A percentile compares a stretch with the other conserved stretches of the same genome.
phyloP scores from a whole-genome alignment of 2,888 invertebrate genomes.

The Penaeus monodon region DNA sequence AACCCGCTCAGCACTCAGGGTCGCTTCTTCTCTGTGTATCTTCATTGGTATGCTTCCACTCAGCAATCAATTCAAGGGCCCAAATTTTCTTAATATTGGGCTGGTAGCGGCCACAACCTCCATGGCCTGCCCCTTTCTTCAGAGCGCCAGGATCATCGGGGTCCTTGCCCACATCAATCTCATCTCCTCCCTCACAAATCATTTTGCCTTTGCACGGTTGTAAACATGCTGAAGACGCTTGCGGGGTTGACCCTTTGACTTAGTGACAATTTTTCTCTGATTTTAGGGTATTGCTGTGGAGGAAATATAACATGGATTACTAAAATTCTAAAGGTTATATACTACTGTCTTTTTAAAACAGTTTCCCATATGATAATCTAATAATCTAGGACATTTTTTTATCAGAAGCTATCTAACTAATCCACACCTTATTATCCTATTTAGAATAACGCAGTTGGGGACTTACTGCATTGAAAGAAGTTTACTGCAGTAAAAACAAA shows the following conservation, averaged over 20 bases:
- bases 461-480: constrained; percentile 85
- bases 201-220: constrained; percentile 96
- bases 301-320: background rate
- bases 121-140: constrained; percentile 81
- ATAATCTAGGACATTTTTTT: background rate
- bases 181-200: constrained; percentile 98
- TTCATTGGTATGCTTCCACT: constrained; percentile 99
- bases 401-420: background rate
- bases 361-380: too few species aligned
- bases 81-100: constrained; percentile 91
- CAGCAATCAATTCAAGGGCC: constrained; percentile 92
- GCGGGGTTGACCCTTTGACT: constrained; percentile 95
- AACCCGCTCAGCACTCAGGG: constrained; percentile 93
- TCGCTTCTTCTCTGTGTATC: constrained; percentile 95
- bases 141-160: constrained; percentile 45
- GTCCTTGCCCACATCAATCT: constrained; percentile 82
- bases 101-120: constrained; percentile 98
- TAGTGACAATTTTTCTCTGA: constrained; percentile 93
- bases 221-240: constrained; percentile 95
- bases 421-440: background rate
- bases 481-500: constrained; percentile 99
- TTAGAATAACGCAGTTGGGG: background rate
- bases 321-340: background rate
- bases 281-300: constrained; percentile 79
- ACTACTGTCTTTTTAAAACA: too few species aligned